Conservation (phyloP, 2,797 vertebrate species). For the Malacoctenus gilli region DNA sequence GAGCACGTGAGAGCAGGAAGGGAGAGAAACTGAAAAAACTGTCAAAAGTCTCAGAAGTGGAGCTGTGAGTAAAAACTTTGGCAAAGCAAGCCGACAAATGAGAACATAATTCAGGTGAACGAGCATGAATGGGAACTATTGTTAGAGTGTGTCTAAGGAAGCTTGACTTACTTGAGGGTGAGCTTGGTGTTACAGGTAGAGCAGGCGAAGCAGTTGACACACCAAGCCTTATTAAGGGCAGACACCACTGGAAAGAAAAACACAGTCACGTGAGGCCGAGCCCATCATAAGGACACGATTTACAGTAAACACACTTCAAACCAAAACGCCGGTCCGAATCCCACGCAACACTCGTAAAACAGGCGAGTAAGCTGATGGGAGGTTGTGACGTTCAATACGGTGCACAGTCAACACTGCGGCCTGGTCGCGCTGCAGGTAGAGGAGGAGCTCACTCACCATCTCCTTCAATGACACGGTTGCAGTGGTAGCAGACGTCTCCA, state of each 20-base stretch:
- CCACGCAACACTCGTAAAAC: no score
- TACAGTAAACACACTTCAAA: neutral
- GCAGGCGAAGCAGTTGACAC: slow-evolving; percentile 97
- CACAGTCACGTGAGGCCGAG: slow-evolving; percentile 5
- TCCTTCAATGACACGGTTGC: slow-evolving; percentile 97
- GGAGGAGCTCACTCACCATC: slow-evolving; percentile 84
- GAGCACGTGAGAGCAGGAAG: slow-evolving; percentile 25
- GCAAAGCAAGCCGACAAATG: slow-evolving; percentile 15
- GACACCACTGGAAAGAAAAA: slow-evolving; percentile 87
- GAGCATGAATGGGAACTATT: neutral
- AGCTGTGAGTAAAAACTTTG: slow-evolving; percentile 12
- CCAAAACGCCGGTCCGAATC: no score
- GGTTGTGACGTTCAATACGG: no score
- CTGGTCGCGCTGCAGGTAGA: no score
- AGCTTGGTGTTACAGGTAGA: slow-evolving; percentile 98
- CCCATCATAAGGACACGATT: slow-evolving; percentile 1
- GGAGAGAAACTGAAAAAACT: slow-evolving; percentile 17
- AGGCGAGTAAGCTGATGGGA: no score
- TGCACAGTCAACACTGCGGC: no score
- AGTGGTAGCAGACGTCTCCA: slow-evolving; percentile 97
- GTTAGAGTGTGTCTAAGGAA: neutral
- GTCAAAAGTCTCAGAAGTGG: slow-evolving; percentile 5
- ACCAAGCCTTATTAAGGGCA: slow-evolving; percentile 99
- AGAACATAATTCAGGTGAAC: neutral
- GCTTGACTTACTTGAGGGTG: slow-evolving; percentile 94